Evolutionary conservation across 2,797 vertebrate species (phyloP), one percentile per base, ranked within the genome.

Genomic region (Lycodopsis pacificus): DNA sequence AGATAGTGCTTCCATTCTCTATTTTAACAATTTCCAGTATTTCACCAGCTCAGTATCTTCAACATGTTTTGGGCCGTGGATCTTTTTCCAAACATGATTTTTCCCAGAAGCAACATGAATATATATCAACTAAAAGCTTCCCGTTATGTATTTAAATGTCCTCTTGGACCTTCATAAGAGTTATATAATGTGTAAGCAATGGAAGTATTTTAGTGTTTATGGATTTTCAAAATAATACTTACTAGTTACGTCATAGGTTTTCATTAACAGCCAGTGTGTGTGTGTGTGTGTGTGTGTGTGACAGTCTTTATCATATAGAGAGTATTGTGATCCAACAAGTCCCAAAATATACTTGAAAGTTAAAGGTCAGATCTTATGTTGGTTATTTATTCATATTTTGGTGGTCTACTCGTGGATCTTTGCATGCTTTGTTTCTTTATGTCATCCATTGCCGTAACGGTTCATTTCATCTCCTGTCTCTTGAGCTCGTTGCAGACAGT

Each of bases 101-200:
- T 57, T 32, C 38, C 19, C 4, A 14, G 13, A 62, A 17, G 36
- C 8, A 44, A 53, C 3, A 20, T 44, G 10, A 42, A 42, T 46
- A 19, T 2, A 49, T 49, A 49, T n/a, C 8, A 20, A 8, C 46
- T 8, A 20, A 49, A 49, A 49, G 19, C 46, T 49, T n/a, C 46
- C 15, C 46, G n/a, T 44, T 44, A 44, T 44, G 42, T 44, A 12
- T 19, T 49, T 46, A 17, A 46, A 25, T 51, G 7, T 69, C 42
- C 19, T 15, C 9, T 19, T 34, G 4, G 6, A 27, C 17, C 27
- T 38, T n/a, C 19, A 30, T 42, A 22, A 11, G 17, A 56, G 12
- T 75, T 82, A 63, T 56, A 30, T 61, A 77, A 69, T 30, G 1
- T 5, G 13, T 34, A 73, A 48, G 65, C 44, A 17, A 71, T 69